phyloP scores from a whole-genome alignment of 2,797 vertebrate genomes.

The Schizopygopsis pylzovi region DNA sequence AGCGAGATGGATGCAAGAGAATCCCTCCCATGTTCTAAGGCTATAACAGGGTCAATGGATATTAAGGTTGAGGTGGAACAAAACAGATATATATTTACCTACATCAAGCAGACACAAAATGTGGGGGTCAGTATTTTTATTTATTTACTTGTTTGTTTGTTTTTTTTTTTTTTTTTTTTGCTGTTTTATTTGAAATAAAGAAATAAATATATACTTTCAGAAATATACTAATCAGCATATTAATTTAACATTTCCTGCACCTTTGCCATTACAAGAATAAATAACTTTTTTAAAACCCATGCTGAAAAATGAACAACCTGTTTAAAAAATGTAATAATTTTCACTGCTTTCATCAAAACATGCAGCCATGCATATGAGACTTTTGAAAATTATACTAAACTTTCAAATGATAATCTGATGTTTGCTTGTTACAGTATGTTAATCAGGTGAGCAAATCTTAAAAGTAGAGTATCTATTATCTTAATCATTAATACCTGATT shows the following conservation, averaged over 20 bases:
- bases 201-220: background rate
- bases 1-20: slow-evolving; percentile 53
- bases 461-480: no score
- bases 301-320: no score
- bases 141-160: background rate
- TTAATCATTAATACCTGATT: background rate
- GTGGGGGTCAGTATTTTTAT: background rate
- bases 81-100: background rate
- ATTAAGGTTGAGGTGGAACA: slow-evolving; percentile 4
- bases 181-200: background rate
- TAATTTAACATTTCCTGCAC: no score
- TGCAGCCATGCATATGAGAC: background rate
- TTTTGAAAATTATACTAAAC: background rate
- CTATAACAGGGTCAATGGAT: slow-evolving; percentile 2
- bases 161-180: background rate
- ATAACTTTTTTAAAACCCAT: no score
- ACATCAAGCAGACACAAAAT: background rate
- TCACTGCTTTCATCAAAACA: no score
- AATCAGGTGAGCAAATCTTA: no score
- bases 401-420: background rate
- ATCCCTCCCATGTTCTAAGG: slow-evolving; percentile 31
- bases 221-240: background rate
- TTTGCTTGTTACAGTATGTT: no score
- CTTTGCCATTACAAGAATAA: no score
- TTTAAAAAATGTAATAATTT: no score